phyloP scores from a whole-genome alignment of 2,797 vertebrate genomes.

The Todus mexicanus region DNA sequence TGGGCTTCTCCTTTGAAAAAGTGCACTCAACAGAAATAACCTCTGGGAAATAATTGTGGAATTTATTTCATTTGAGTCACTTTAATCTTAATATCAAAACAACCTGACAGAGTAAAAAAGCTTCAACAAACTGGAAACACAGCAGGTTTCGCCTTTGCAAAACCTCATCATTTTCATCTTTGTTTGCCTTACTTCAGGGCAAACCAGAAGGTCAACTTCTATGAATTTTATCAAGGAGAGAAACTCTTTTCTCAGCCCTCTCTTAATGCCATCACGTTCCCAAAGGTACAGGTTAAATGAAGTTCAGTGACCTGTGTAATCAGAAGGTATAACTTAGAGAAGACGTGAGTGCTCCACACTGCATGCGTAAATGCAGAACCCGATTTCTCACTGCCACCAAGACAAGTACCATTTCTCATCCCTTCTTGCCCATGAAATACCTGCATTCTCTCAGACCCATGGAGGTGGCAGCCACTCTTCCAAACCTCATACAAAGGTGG shows the following conservation, averaged over 20 bases:
- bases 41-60: background rate
- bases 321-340: background rate
- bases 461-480: background rate
- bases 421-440: background rate
- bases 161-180: background rate
- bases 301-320: background rate
- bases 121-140: background rate
- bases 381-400: background rate
- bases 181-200: background rate
- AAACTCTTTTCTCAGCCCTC: background rate
- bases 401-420: background rate
- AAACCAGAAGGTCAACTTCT: constrained; percentile 18
- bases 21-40: background rate
- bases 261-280: background rate
- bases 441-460: rapidly evolving
- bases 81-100: background rate
- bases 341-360: rapidly evolving
- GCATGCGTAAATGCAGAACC: background rate
- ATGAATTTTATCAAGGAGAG: background rate
- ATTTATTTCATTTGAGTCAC: background rate
- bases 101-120: background rate
- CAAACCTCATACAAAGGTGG: rapidly evolving
- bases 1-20: background rate
- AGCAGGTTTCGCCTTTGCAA: background rate
- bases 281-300: constrained; percentile 18